phyloP scores from a whole-genome alignment of 2,113 vertebrate genomes.

The Syngnathus floridae region DNA sequence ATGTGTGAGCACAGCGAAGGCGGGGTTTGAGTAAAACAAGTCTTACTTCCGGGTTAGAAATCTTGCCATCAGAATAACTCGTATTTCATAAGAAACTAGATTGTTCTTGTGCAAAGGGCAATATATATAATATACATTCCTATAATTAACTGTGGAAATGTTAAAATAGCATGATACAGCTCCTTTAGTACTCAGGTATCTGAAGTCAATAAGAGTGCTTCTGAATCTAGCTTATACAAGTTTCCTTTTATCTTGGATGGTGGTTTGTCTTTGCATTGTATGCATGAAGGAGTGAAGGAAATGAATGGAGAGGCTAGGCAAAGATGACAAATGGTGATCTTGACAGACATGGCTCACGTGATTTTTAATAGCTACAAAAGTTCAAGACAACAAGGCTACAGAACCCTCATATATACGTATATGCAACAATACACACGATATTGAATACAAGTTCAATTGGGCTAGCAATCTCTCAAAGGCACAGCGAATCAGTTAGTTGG shows the following conservation, averaged over 20 bases:
- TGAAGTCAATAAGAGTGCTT: conserved; percentile 12
- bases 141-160: too few relatives aligned
- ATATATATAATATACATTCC: too few relatives aligned
- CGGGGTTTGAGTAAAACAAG: too few relatives aligned
- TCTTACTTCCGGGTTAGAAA: too few relatives aligned
- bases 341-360: conserved; percentile 11
- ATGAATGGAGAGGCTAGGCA: not conserved
- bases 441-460: conserved; percentile 34
- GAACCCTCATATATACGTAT: conserved; percentile 55
- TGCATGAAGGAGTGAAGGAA: not conserved
- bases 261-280: not conserved
- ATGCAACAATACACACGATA: conserved; percentile 45
- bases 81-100: too few relatives aligned
- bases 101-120: too few relatives aligned
- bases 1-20: too few relatives aligned
- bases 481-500: conserved; percentile 46
- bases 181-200: conserved; percentile 16
- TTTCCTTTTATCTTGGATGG: conserved; percentile 1
- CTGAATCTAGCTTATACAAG: conserved; percentile 9
- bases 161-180: too few relatives aligned
- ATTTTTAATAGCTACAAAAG: conserved; percentile 16
- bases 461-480: conserved; percentile 56
- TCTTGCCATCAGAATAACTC: too few relatives aligned
- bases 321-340: conserved; percentile 9
- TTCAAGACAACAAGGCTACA: conserved; percentile 38